A percentile compares a stretch with the other conserved stretches of the same genome.
Conservation (phyloP, 2,888 invertebrate genomes). For the Zaprionus obscuricornis region DNA sequence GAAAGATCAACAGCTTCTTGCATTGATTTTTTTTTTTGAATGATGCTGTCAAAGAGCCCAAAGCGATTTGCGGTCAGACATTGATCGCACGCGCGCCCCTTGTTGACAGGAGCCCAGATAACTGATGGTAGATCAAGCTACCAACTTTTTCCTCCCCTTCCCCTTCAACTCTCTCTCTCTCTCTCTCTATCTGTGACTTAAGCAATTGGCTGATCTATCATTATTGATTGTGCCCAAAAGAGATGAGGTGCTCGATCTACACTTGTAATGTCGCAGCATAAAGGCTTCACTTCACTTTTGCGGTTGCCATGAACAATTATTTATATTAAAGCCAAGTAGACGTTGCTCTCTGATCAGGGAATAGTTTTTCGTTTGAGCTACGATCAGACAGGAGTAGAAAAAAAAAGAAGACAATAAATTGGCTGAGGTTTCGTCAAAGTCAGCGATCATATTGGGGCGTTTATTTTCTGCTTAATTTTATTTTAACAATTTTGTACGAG, state of each 20-base stretch:
- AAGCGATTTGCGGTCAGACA: constrained; percentile 75
- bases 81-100: constrained; percentile 67
- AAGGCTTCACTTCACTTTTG: constrained; percentile 53
- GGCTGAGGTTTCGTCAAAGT: constrained; percentile 15
- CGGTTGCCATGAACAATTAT: constrained; percentile 67
- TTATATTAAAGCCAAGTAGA: constrained; percentile 66
- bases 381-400: constrained; percentile 3
- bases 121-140: no score
- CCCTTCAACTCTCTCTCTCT: not conserved
- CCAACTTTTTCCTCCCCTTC: not conserved
- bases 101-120: constrained; percentile 51
- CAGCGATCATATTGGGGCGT: constrained; percentile 64
- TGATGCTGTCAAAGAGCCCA: constrained; percentile 76
- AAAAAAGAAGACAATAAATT: constrained; percentile 18
- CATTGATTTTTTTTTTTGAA: constrained; percentile 58
- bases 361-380: constrained; percentile 24
- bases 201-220: constrained; percentile 67
- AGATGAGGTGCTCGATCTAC: constrained; percentile 32
- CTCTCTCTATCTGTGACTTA: constrained; percentile 2
- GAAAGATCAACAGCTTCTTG: constrained; percentile 33
- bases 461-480: constrained; percentile 78
- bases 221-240: constrained; percentile 79
- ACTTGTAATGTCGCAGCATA: constrained; percentile 44
- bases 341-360: constrained; percentile 13
- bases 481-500: constrained; percentile 61